These are phyloP conservation scores for Globodera rostochiensis DNA, from an alignment of 1,140 invertebrate genomes.

Conservation along the genomic window DNA sequence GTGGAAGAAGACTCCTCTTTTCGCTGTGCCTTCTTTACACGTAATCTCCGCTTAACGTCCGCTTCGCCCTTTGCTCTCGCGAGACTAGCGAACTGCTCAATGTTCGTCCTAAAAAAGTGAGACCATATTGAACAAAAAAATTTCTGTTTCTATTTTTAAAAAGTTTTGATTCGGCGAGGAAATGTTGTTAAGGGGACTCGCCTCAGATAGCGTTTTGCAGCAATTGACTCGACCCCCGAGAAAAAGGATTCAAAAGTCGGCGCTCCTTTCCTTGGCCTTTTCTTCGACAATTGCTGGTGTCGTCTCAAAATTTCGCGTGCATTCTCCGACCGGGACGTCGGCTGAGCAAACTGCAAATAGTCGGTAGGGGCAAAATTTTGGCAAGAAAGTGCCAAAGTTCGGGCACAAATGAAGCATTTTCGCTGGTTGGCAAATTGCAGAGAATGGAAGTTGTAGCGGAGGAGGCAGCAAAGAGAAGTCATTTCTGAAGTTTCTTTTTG, in stretches of 20 bases:
- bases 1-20: not conserved
- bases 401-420: conserved; percentile 7
- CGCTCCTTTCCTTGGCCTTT: not conserved
- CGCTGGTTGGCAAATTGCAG: not conserved
- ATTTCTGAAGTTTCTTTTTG: not conserved
- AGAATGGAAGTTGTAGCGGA: not conserved
- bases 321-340: not conserved
- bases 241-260: conserved; percentile 4
- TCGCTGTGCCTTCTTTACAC: not conserved
- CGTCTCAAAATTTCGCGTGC: conserved; percentile 9
- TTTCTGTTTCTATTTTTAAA: not conserved
- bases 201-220: conserved; percentile 22
- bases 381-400: conserved; percentile 13
- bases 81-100: not conserved
- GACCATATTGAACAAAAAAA: too few relatives aligned
- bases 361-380: not conserved
- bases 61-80: not conserved
- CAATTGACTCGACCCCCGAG: conserved; percentile 25
- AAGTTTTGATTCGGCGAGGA: not conserved
- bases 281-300: not conserved
- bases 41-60: not conserved
- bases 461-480: not conserved
- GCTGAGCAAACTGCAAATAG: not conserved
- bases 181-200: not conserved
- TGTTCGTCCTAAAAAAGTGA: not conserved